Conservation (phyloP, 2,888 invertebrate genomes). For the Drosophila recens region DNA sequence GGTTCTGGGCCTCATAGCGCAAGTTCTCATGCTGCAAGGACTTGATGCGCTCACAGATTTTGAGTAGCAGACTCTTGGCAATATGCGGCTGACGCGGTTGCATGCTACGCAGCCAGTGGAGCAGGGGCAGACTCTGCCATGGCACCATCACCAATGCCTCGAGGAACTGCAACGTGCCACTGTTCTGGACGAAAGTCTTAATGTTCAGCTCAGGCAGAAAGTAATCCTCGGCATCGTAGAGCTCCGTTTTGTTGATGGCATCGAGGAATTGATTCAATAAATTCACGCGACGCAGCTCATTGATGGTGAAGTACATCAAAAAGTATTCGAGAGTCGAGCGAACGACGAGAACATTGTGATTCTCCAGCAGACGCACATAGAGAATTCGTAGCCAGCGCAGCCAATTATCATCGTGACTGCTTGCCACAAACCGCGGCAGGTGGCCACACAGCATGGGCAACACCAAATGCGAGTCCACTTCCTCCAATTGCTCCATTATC, state of each 20-base stretch:
- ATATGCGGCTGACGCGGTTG: slow-evolving; percentile 14
- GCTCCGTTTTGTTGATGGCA: slow-evolving; percentile 74
- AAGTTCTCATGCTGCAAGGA: slow-evolving; percentile 66
- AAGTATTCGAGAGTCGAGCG: slow-evolving; percentile 77
- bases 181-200: slow-evolving; percentile 45
- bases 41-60: slow-evolving; percentile 65
- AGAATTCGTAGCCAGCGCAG: slow-evolving; percentile 61
- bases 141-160: slow-evolving; percentile 58
- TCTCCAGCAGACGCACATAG: slow-evolving; percentile 66
- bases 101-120: slow-evolving; percentile 65
- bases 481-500: slow-evolving; percentile 77
- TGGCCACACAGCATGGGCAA: slow-evolving; percentile 69
- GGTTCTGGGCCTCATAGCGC: slow-evolving; percentile 48
- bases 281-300: slow-evolving; percentile 47
- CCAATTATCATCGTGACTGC: slow-evolving; percentile 26
- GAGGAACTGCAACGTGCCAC: slow-evolving; percentile 31
- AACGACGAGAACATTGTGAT: slow-evolving; percentile 68
- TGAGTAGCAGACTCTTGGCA: slow-evolving; percentile 47
- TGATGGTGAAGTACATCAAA: slow-evolving; percentile 41
- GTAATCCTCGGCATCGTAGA: slow-evolving; percentile 68
- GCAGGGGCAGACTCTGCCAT: slow-evolving; percentile 78
- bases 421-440: slow-evolving; percentile 34
- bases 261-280: slow-evolving; percentile 61
- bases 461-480: slow-evolving; percentile 79
- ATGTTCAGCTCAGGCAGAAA: slow-evolving; percentile 45